phyloP scores from a whole-genome alignment of 2,888 invertebrate genomes.

The Charanyca ferruginea region DNA sequence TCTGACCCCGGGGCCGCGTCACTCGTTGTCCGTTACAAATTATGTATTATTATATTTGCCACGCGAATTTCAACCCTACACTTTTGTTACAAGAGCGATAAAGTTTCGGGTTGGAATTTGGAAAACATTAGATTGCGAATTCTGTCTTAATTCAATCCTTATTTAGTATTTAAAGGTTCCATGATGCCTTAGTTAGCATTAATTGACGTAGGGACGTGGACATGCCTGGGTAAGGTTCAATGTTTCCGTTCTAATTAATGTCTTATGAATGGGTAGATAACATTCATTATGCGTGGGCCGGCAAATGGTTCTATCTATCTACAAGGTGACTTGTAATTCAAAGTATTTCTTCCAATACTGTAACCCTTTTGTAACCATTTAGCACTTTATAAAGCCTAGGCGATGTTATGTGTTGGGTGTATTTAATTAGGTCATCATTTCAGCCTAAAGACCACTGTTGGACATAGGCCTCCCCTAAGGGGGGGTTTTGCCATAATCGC shows the following conservation, averaged over 20 bases:
- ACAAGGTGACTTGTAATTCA: neutral
- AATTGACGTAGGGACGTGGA: conserved; percentile 55
- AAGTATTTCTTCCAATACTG: neutral
- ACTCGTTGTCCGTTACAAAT: conserved; percentile 63
- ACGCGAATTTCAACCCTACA: conserved; percentile 35
- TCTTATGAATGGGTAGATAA: conserved; percentile 55
- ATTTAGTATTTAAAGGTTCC: conserved; percentile 63
- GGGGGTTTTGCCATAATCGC: too few species aligned
- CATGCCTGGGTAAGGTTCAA: conserved; percentile 14
- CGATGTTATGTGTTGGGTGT: conserved; percentile 19
- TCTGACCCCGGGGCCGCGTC: conserved; percentile 62
- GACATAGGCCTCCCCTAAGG: too few species aligned
- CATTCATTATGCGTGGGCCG: conserved; percentile 24
- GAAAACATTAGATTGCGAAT: conserved; percentile 43
- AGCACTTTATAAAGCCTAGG: neutral
- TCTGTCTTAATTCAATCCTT: conserved; percentile 57
- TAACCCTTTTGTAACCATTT: neutral
- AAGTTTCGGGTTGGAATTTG: conserved; percentile 20
- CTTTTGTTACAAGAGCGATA: neutral
- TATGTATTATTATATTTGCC: conserved; percentile 53
- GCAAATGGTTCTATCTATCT: conserved; percentile 4
- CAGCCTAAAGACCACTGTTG: too few species aligned
- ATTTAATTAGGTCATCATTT: conserved; percentile 32
- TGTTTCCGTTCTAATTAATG: conserved; percentile 35
- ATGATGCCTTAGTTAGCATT: conserved; percentile 58